Conservation (phyloP, 2,888 invertebrate genomes). For the Halocaridina rubra region DNA sequence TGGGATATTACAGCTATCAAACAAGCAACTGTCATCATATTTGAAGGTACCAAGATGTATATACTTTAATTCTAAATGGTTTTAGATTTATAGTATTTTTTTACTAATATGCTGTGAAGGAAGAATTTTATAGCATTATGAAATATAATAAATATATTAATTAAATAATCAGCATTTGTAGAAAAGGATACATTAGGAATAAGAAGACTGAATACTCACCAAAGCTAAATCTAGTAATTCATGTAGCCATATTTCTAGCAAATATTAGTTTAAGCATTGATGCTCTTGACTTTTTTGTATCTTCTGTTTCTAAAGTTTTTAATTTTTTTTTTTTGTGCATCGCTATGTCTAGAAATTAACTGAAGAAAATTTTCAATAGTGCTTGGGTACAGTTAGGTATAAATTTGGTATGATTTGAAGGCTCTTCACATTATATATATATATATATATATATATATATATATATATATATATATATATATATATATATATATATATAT, state of each 20-base stretch:
- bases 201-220: too few relatives aligned
- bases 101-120: not conserved
- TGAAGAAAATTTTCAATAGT: too few relatives aligned
- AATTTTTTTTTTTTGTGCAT: not conserved
- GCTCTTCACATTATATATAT: too few relatives aligned
- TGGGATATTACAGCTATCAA: not conserved
- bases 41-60: not conserved
- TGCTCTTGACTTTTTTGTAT: not conserved
- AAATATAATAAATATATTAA: too few relatives aligned
- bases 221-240: too few relatives aligned
- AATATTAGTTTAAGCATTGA: too few relatives aligned
- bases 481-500: slow-evolving; percentile 54
- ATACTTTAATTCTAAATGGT: not conserved
- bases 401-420: too few relatives aligned
- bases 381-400: too few relatives aligned
- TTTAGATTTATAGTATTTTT: not conserved
- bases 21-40: not conserved
- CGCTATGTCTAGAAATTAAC: not conserved
- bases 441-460: slow-evolving; percentile 37
- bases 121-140: too few relatives aligned
- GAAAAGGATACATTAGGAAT: too few relatives aligned
- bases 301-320: not conserved
- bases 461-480: slow-evolving; percentile 45
- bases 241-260: too few relatives aligned
- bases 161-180: too few relatives aligned